phyloP scores from a whole-genome alignment of 2,888 invertebrate species.

The Himalopsyche anomala region DNA sequence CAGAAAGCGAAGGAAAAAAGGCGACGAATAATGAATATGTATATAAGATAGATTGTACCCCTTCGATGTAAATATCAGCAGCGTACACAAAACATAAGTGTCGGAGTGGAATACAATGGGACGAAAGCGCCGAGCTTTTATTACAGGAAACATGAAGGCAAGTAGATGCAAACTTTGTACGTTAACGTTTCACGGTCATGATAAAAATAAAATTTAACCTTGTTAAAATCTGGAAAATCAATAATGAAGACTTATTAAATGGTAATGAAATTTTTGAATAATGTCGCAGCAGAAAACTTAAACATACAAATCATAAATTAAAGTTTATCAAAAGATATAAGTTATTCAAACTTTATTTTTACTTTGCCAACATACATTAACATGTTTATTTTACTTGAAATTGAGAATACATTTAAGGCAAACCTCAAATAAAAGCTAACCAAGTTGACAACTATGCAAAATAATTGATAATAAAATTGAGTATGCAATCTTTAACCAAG shows the following conservation, averaged over 20 bases:
- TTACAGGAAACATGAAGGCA: background rate
- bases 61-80: slow-evolving; percentile 41
- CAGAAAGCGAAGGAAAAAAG: slow-evolving; percentile 9
- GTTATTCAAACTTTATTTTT: too few relatives aligned
- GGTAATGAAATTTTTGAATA: too few relatives aligned
- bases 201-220: background rate
- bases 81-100: slow-evolving; percentile 15
- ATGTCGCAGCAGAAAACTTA: too few relatives aligned
- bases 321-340: too few relatives aligned
- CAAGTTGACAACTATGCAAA: too few relatives aligned
- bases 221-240: background rate
- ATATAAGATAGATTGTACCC: slow-evolving; percentile 44
- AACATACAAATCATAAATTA: too few relatives aligned
- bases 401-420: too few relatives aligned
- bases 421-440: too few relatives aligned
- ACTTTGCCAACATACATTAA: too few relatives aligned
- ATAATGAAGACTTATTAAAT: background rate
- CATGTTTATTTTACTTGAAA: too few relatives aligned
- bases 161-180: background rate
- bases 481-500: too few relatives aligned
- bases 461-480: too few relatives aligned
- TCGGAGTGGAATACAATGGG: slow-evolving; percentile 43
- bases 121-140: slow-evolving; percentile 17
- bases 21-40: slow-evolving; percentile 45
- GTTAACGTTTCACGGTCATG: background rate